Base-by-base conservation (phyloP, 23 tunicate genomes). In the Oikopleura dioica region DNA sequence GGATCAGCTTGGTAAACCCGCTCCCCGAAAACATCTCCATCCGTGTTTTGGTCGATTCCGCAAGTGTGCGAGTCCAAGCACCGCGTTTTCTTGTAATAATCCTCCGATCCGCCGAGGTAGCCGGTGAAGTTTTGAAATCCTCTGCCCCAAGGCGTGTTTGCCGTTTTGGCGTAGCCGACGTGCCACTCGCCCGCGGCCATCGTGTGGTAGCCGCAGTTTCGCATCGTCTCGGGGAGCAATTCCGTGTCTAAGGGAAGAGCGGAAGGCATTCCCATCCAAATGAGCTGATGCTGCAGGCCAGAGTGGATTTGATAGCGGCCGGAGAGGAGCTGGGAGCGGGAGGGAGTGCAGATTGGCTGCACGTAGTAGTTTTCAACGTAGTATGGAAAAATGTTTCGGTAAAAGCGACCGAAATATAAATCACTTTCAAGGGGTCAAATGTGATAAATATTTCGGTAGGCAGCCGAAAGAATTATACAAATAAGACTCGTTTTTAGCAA, bases 291-390 rank as follows among this genome's bases (percentile, higher is more conserved):
- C 72, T 63, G 95, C 51, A 83, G 63, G 16, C 95, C 95, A 1
- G 95, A 82, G 82, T 87, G 95, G 50, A 87, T 87, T 75, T 87
- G 95, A 78, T 87, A 87, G 55, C 95, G 75, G 38, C 95, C 95
- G 59, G 84, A 80, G 81, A 87, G 69, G 12, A 87, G 77, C 77
- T 78, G 82, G 78, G 84, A 80, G 68, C 95, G 68, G 16, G 95
- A 38, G n/a, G 95, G 95, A 34, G 87, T 76, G 59, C 95, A 87
- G 23, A 87, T 83, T 0, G 95, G 87, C 59, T 87, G 86, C 4
- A 87, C 95, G 68, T 87, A 87, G 58, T 87, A 87, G 38, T 87
- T 87, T 59, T 87, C 83, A 68, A 87, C n/a, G n/a, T n/a, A n/a
- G n/a, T n/a, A n/a, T n/a, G n/a, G n/a, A n/a, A n/a, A n/a, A n/a